phyloP scores from a whole-genome alignment of 2,888 invertebrate species.

The Anarsia innoxiella region DNA sequence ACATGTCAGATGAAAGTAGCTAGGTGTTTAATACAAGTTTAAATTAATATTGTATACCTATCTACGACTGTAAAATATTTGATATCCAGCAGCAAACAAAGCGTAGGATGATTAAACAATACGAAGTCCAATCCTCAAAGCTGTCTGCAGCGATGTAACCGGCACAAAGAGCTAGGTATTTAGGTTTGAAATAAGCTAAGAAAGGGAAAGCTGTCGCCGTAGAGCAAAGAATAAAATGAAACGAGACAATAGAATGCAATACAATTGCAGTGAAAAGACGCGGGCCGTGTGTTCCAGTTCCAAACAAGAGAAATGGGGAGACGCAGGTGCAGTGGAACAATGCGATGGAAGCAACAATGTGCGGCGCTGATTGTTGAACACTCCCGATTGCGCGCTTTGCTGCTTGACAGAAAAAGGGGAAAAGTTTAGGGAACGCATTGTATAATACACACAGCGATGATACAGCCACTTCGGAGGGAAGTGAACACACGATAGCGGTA shows the following conservation, averaged over 20 bases:
- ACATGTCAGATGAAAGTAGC: no score
- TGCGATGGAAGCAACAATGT: constrained; percentile 41
- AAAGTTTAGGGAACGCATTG: constrained; percentile 13
- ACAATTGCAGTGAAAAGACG: constrained; percentile 70
- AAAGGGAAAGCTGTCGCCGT: constrained; percentile 46
- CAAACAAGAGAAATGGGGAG: constrained; percentile 55
- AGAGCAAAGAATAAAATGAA: constrained; percentile 51
- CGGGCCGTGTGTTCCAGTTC: constrained; percentile 57
- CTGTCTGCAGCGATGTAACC: constrained; percentile 21
- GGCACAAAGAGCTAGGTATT: constrained; percentile 10
- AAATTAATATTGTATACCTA: no score
- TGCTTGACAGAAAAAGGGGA: constrained; percentile 29
- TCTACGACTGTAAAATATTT: not conserved
- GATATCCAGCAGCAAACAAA: constrained; percentile 24
- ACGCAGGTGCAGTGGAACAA: constrained; percentile 57
- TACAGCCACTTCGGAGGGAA: no score
- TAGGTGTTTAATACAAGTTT: no score
- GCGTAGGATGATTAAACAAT: no score
- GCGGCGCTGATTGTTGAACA: constrained; percentile 26
- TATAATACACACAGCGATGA: no score
- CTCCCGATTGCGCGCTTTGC: constrained; percentile 31
- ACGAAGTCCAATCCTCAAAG: no score
- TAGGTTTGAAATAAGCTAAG: constrained; percentile 21
- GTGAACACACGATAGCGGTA: no score
- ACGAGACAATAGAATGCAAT: constrained; percentile 59